Conservation (phyloP, 2,888 invertebrate species). For the Drosophila histrio region DNA sequence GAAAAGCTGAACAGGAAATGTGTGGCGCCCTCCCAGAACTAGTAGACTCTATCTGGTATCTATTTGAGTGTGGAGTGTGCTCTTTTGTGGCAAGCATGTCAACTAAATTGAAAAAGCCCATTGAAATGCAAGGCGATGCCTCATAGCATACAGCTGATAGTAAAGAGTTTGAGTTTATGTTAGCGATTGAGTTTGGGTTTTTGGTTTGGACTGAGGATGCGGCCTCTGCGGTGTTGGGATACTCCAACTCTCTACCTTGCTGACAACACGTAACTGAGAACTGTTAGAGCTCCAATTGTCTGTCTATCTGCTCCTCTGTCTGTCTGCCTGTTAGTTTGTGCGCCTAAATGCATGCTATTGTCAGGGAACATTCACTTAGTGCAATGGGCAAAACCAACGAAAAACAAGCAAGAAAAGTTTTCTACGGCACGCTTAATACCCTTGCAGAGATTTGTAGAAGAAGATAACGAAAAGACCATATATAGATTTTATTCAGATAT, state of each 20-base stretch:
- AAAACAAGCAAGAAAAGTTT: conserved; percentile 17
- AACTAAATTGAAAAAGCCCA: conserved; percentile 54
- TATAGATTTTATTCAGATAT: not conserved
- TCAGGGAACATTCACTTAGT: conserved; percentile 67
- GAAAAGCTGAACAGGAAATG: conserved; percentile 19
- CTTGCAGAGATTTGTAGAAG: not conserved
- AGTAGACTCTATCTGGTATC: conserved; percentile 3
- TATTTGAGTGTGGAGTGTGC: conserved; percentile 15
- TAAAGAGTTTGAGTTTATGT: not conserved
- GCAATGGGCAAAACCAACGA: conserved; percentile 54
- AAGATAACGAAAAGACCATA: not conserved
- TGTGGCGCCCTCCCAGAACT: conserved; percentile 35
- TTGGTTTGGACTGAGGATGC: not conserved
- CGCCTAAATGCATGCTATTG: conserved; percentile 75
- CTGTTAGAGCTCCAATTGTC: not conserved
- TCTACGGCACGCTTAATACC: not conserved
- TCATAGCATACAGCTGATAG: conserved; percentile 13
- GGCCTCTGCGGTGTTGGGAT: not conserved
- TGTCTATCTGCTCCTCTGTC: conserved; percentile 1
- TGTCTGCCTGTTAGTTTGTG: conserved; percentile 39
- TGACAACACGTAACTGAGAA: conserved; percentile 25
- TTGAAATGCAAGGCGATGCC: conserved; percentile 52
- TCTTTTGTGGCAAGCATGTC: conserved; percentile 34
- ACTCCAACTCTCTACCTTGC: conserved; percentile 4
- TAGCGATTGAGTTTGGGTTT: not conserved